Conservation (phyloP, 2,113 vertebrate species). For the Tupaia chinensis region DNA sequence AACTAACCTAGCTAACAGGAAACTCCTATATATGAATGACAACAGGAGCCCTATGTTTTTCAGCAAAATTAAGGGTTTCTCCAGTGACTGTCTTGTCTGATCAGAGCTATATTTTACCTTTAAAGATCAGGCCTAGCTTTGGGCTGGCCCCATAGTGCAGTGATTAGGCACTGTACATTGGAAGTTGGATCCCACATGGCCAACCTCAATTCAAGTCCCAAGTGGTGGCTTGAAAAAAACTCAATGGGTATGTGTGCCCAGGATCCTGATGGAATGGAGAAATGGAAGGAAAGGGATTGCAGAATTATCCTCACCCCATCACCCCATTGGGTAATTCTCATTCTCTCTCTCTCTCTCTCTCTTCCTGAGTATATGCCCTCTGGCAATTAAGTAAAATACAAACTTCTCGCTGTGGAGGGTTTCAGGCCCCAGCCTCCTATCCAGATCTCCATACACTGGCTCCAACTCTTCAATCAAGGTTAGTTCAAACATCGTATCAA, state of each 20-base stretch:
- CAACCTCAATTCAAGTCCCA: no score
- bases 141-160: not conserved
- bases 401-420: not conserved
- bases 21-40: not conserved
- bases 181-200: no score
- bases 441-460: not conserved
- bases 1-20: not conserved
- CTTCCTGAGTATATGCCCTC: no score
- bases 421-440: not conserved
- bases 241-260: no score
- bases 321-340: no score
- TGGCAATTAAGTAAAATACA: not conserved
- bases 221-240: no score
- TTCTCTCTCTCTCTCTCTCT: no score
- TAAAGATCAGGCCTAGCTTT: not conserved
- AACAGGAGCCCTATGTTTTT: not conserved
- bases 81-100: not conserved
- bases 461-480: not conserved
- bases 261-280: no score
- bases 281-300: no score
- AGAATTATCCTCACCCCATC: no score
- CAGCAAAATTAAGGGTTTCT: constrained; percentile 24
- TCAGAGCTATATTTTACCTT: not conserved
- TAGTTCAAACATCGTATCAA: not conserved
- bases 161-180: no score